Conservation (phyloP, 2,797 vertebrate genomes). For the Poecilia velifera region DNA sequence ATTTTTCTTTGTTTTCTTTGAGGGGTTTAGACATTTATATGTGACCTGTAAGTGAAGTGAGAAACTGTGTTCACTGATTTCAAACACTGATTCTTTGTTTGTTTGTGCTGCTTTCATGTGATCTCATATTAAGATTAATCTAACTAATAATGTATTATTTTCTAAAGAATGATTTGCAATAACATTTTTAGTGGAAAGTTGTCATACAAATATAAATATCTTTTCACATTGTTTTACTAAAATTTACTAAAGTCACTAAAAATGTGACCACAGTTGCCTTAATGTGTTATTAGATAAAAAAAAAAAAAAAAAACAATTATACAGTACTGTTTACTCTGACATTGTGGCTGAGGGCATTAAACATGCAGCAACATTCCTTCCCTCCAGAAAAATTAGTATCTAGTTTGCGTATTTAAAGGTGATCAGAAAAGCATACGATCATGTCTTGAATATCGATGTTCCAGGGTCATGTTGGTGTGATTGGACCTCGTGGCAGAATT, state of each 20-base stretch:
- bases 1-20: background rate
- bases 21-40: background rate
- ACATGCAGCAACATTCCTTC: background rate
- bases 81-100: background rate
- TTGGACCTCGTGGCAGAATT: conserved; percentile 85
- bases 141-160: background rate
- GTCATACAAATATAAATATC: background rate
- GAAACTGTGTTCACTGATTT: background rate
- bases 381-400: background rate
- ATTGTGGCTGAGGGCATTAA: background rate
- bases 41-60: background rate
- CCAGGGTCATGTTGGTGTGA: conserved; percentile 86
- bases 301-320: background rate
- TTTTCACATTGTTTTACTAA: background rate
- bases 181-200: background rate
- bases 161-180: background rate
- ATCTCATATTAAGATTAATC: background rate
- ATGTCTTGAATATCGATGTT: conserved; percentile 49
- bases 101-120: background rate
- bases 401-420: background rate
- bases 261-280: background rate
- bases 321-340: too few relatives aligned
- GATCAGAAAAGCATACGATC: conserved; percentile 1
- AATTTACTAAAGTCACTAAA: background rate
- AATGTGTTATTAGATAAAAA: background rate